These are phyloP conservation scores for Varanus salvator DNA, from an alignment of 2,113 vertebrate species.

Conservation along the genomic window DNA sequence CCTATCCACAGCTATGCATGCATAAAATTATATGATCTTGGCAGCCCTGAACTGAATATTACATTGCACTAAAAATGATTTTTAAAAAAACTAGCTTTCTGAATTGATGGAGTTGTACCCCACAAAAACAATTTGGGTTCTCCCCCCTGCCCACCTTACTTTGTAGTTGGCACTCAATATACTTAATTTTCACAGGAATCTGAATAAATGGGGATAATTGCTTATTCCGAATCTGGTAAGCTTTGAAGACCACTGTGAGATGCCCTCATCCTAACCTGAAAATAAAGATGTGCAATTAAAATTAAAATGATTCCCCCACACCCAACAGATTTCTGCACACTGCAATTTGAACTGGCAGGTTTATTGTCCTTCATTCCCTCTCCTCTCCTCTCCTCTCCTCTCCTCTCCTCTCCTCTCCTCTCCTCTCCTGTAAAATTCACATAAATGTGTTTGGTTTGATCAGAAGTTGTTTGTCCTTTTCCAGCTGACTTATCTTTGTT, in stretches of 20 bases:
- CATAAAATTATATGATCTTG: neutral
- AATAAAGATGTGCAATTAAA: neutral
- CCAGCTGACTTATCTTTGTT: too few species aligned
- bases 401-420: too few species aligned
- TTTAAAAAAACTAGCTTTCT: neutral
- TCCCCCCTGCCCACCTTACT: neutral
- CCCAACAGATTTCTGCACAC: too few species aligned
- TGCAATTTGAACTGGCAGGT: too few species aligned
- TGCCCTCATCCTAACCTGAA: neutral
- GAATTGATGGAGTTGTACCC: neutral
- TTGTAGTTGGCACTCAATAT: neutral
- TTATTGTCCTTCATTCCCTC: too few species aligned
- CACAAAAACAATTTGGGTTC: neutral
- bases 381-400: too few species aligned
- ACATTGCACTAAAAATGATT: neutral
- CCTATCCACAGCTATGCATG: neutral
- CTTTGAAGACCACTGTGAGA: neutral
- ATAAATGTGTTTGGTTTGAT: too few species aligned
- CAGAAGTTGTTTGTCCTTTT: too few species aligned
- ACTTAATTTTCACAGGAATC: neutral
- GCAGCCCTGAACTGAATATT: neutral
- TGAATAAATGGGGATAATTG: neutral
- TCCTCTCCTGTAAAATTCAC: too few species aligned
- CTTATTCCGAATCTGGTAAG: neutral
- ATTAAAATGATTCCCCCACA: neutral